Conservation (phyloP, 2,888 invertebrate species). For the Camptogramma bilineatum region DNA sequence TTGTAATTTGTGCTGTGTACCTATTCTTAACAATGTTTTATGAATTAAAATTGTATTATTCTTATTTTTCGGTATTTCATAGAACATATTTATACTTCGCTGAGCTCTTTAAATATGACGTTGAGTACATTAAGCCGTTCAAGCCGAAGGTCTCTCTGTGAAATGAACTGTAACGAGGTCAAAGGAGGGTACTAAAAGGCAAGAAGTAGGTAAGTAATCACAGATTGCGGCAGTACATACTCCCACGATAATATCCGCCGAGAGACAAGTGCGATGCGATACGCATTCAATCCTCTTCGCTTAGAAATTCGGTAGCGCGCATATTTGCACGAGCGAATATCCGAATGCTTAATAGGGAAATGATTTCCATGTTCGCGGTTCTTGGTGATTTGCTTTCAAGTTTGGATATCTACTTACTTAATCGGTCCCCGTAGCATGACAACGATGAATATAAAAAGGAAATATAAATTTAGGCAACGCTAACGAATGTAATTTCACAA, state of each 20-base stretch:
- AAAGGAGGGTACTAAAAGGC: conserved; percentile 9
- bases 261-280: conserved; percentile 46
- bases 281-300: conserved; percentile 42
- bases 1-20: too few relatives aligned
- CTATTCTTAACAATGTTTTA: too few relatives aligned
- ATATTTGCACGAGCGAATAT: conserved; percentile 50
- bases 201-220: conserved; percentile 19
- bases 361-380: conserved; percentile 21
- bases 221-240: conserved; percentile 11
- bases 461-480: background rate
- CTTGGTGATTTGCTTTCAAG: background rate
- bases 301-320: conserved; percentile 44
- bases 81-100: background rate
- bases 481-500: background rate
- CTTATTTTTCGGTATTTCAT: background rate
- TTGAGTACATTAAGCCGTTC: conserved; percentile 12
- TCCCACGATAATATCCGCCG: conserved; percentile 44
- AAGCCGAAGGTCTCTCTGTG: conserved; percentile 6
- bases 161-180: conserved; percentile 18
- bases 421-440: background rate
- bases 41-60: too few relatives aligned
- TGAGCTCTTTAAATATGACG: background rate
- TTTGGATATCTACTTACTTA: background rate
- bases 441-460: background rate
- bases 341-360: conserved; percentile 33